phyloP scores from a whole-genome alignment of 1,140 invertebrate genomes.

The Euura lappo region DNA sequence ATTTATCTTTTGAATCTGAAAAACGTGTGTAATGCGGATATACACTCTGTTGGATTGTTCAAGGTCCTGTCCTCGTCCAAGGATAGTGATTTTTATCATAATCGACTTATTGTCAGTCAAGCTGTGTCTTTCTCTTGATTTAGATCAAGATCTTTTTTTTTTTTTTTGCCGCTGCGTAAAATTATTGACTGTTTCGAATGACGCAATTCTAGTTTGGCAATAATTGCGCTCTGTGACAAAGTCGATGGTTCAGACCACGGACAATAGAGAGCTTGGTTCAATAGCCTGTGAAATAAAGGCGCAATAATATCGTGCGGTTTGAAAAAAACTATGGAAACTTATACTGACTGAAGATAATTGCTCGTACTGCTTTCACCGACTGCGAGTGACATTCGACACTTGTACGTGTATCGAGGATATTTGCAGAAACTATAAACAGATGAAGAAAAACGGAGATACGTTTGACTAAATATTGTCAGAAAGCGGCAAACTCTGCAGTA shows the following conservation, averaged over 20 bases:
- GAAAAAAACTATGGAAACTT: no score
- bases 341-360: no score
- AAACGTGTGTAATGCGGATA: neutral
- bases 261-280: no score
- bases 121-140: neutral
- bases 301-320: no score
- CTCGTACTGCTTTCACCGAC: no score
- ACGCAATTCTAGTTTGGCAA: neutral
- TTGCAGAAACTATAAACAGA: neutral
- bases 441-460: slow-evolving; percentile 4
- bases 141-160: neutral
- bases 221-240: neutral
- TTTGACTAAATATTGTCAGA: slow-evolving; percentile 2
- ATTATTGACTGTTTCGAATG: neutral
- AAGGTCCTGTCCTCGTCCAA: neutral
- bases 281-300: no score
- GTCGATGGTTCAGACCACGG: neutral
- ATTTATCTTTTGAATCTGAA: no score
- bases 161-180: neutral
- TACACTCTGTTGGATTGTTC: neutral
- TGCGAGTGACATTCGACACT: no score
- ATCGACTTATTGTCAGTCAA: neutral
- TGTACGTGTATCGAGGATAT: no score
- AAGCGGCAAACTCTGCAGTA: neutral
- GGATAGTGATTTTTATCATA: neutral